Percentiles rank a stretch among this genome's conserved stretches.
Evolutionary conservation across 2,888 invertebrate species (phyloP).

Genomic region (Cacoxenus indagator): DNA sequence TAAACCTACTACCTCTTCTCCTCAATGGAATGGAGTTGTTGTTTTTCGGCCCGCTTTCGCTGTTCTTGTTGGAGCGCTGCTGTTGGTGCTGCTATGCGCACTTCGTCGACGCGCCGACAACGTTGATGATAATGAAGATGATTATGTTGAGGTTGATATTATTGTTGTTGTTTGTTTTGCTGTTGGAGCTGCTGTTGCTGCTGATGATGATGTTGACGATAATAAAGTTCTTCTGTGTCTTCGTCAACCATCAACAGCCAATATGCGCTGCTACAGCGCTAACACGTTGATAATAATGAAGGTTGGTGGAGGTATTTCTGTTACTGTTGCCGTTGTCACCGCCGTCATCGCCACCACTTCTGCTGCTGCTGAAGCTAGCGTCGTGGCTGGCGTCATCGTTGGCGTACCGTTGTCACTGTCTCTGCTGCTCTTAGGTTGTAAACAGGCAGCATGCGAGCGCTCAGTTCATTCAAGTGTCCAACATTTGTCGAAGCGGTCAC

Average conservation of each 20-base stretch:
- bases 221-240: not conserved
- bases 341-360: slow-evolving; percentile 20
- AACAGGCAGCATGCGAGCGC: slow-evolving; percentile 64
- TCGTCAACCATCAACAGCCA: no score
- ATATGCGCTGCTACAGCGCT: no score
- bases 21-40: slow-evolving; percentile 16
- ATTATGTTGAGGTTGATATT: not conserved
- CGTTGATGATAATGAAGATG: not conserved
- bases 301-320: slow-evolving; percentile 8
- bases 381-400: slow-evolving; percentile 36
- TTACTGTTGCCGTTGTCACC: slow-evolving; percentile 15
- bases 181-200: not conserved
- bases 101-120: slow-evolving; percentile 8
- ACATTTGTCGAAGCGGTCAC: slow-evolving; percentile 69
- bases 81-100: slow-evolving; percentile 37
- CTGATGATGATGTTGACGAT: not conserved
- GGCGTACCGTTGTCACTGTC: slow-evolving; percentile 46
- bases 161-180: no score
- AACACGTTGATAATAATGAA: not conserved
- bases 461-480: slow-evolving; percentile 69
- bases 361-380: slow-evolving; percentile 27
- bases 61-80: slow-evolving; percentile 29
- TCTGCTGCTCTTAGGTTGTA: slow-evolving; percentile 51
- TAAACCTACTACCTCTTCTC: slow-evolving; percentile 13
- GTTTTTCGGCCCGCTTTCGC: slow-evolving; percentile 40